Percentiles rank a stretch among this genome's conserved stretches.
Evolutionary conservation across 1,140 invertebrate species (phyloP).

Genomic region (Drosophila bocki): DNA sequence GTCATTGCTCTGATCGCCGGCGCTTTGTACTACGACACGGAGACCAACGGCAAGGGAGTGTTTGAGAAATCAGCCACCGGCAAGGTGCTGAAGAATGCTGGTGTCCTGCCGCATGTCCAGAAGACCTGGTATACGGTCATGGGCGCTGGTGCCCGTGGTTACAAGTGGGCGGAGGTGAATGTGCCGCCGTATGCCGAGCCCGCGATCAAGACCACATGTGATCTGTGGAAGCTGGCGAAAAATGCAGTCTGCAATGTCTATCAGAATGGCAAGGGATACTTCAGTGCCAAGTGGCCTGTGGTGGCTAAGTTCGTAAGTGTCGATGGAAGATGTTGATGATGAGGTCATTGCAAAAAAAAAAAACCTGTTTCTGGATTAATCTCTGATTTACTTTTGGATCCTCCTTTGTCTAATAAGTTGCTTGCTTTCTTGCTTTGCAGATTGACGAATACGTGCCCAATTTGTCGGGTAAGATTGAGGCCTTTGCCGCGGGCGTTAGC

Average conservation of each 20-base stretch:
- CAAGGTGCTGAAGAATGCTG: slow-evolving; percentile 87
- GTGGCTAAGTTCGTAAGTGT: slow-evolving; percentile 87
- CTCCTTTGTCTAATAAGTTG: slow-evolving; percentile 11
- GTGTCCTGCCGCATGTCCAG: slow-evolving; percentile 87
- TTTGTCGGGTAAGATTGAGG: slow-evolving; percentile 87
- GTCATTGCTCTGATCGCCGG: slow-evolving; percentile 86
- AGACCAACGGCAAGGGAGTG: slow-evolving; percentile 78
- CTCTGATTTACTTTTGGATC: slow-evolving; percentile 3
- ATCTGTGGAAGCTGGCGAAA: slow-evolving; percentile 86
- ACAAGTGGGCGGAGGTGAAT: slow-evolving; percentile 88
- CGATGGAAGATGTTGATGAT: slow-evolving; percentile 14
- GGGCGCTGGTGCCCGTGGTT: slow-evolving; percentile 86
- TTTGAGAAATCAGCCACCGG: slow-evolving; percentile 85
- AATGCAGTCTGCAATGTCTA: slow-evolving; percentile 86
- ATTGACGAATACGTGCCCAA: slow-evolving; percentile 90
- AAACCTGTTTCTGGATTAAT: slow-evolving; percentile 43
- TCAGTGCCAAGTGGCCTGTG: slow-evolving; percentile 87
- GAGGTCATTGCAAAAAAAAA: slow-evolving; percentile 59
- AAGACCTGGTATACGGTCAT: slow-evolving; percentile 87
- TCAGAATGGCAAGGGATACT: slow-evolving; percentile 86
- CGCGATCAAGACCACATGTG: slow-evolving; percentile 87
- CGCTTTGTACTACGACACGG: slow-evolving; percentile 80
- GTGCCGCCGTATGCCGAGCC: slow-evolving; percentile 89
- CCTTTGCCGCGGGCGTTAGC: slow-evolving; percentile 84
- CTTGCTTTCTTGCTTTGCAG: slow-evolving; percentile 75